phyloP scores from a whole-genome alignment of 2,888 invertebrate genomes.

The Caenorhabditis drosophilae region DNA sequence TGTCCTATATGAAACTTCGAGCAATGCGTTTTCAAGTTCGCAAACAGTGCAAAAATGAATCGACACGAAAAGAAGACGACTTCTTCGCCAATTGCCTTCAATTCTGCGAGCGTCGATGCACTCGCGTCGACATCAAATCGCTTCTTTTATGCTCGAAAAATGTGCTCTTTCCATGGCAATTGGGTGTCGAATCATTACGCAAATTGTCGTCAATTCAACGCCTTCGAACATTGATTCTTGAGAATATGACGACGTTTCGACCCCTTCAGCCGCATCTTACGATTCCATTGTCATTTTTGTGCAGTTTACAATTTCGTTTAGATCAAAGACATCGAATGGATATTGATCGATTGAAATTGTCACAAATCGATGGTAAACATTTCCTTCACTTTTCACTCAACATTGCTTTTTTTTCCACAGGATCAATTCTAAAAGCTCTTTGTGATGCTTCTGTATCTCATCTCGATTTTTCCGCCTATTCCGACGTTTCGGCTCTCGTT shows the following conservation, averaged over 20 bases:
- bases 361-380: constrained; percentile 35
- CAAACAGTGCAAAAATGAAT: constrained; percentile 31
- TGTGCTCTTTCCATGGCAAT: constrained; percentile 37
- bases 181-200: constrained; percentile 23
- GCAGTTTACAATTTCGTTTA: constrained; percentile 37
- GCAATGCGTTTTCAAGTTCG: constrained; percentile 45
- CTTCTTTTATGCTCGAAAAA: constrained; percentile 40
- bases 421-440: constrained; percentile 22
- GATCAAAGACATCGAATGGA: constrained; percentile 40
- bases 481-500: constrained; percentile 34
- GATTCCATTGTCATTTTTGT: constrained; percentile 7
- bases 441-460: constrained; percentile 10
- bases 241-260: constrained; percentile 44
- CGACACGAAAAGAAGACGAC: constrained; percentile 29
- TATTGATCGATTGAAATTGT: constrained; percentile 20
- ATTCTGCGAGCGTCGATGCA: constrained; percentile 27
- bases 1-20: constrained; percentile 37
- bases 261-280: constrained; percentile 10
- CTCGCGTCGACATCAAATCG: constrained; percentile 31
- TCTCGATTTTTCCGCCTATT: constrained; percentile 40
- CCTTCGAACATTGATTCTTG: constrained; percentile 36
- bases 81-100: constrained; percentile 35
- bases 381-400: too few relatives aligned
- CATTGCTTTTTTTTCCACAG: too few relatives aligned
- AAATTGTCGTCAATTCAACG: constrained; percentile 17